Evolutionary conservation across 2,797 vertebrate genomes (phyloP).

Genomic region (Graptemys geographica): DNA sequence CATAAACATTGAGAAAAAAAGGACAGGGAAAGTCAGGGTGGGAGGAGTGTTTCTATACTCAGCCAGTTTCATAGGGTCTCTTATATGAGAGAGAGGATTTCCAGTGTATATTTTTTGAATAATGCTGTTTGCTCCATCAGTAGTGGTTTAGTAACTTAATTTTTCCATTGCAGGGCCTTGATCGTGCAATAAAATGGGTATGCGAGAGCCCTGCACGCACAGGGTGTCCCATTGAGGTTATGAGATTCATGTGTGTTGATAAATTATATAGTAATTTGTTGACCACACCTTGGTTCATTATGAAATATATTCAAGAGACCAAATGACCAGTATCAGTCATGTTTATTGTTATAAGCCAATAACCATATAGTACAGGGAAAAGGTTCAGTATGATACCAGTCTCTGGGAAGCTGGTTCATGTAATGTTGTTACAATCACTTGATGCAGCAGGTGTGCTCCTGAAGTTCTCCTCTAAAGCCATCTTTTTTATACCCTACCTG

Average conservation of each 20-base stretch:
- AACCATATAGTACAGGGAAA: no score
- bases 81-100: background rate
- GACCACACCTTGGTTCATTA: no score
- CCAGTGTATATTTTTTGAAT: rapidly evolving
- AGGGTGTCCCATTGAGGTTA: no score
- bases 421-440: background rate
- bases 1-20: no score
- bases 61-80: background rate
- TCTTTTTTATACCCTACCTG: no score
- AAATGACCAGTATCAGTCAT: no score
- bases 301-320: no score
- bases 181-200: background rate
- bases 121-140: background rate
- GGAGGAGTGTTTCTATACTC: background rate
- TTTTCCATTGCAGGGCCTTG: background rate
- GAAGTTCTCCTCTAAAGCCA: background rate
- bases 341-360: no score
- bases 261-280: no score
- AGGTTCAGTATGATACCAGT: background rate
- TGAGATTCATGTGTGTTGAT: no score
- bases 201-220: no score
- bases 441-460: background rate
- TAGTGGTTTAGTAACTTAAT: background rate
- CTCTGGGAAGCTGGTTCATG: background rate
- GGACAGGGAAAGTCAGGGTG: no score